Evolutionary conservation across 1,140 invertebrate species (phyloP).

Genomic region (Drusus annulatus): DNA sequence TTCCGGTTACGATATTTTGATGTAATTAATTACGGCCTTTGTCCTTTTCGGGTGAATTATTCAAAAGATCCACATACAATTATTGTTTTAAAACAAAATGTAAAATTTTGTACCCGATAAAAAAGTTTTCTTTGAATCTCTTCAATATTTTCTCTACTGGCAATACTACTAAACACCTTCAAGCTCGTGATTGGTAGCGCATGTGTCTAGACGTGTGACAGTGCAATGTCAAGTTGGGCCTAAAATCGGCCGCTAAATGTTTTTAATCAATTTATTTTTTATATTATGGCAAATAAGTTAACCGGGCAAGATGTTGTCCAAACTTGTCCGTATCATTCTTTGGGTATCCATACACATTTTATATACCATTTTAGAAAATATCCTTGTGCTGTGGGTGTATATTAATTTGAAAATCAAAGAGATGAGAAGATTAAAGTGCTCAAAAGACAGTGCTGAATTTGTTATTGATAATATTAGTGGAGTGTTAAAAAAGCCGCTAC

Average conservation of each 20-base stretch:
- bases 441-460: constrained; percentile 31
- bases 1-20: no score
- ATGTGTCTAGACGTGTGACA: constrained; percentile 46
- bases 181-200: constrained; percentile 45
- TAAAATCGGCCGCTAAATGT: constrained; percentile 31
- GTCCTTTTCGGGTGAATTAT: no score
- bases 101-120: no score
- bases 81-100: no score
- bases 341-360: constrained; percentile 47
- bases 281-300: constrained; percentile 15
- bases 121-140: no score
- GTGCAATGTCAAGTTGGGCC: constrained; percentile 39
- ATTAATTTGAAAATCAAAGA: constrained; percentile 45
- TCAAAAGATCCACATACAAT: no score
- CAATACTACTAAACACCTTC: constrained; percentile 34
- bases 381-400: constrained; percentile 27
- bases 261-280: constrained; percentile 26
- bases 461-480: constrained; percentile 32
- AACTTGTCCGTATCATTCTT: constrained; percentile 36
- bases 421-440: constrained; percentile 37
- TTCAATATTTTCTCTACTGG: neutral
- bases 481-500: constrained; percentile 60
- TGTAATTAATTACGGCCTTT: no score
- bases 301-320: constrained; percentile 49
- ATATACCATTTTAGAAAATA: constrained; percentile 39